Conservation (phyloP, 1,140 invertebrate genomes). For the Eumaeus atala region DNA sequence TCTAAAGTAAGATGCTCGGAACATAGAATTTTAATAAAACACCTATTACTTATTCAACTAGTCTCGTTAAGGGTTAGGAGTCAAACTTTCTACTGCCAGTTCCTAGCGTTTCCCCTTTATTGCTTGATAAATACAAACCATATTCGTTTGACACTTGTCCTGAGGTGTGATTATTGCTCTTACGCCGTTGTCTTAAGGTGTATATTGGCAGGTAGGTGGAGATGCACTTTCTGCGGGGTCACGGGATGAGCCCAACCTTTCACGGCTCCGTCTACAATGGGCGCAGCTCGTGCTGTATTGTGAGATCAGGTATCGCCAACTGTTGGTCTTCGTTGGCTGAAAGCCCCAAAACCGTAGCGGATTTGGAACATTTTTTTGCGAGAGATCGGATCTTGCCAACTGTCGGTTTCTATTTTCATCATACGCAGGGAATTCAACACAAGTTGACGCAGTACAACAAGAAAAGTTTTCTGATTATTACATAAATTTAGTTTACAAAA, state of each 20-base stretch:
- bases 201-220: slow-evolving; percentile 18
- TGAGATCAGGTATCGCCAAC: slow-evolving; percentile 9
- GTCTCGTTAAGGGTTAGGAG: slow-evolving; percentile 40
- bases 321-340: not conserved
- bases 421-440: too few relatives aligned
- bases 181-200: slow-evolving; percentile 32
- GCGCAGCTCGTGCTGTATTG: slow-evolving; percentile 37
- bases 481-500: too few relatives aligned
- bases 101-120: slow-evolving; percentile 24
- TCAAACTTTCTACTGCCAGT: slow-evolving; percentile 53
- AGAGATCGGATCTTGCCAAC: too few relatives aligned
- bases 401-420: too few relatives aligned
- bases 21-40: slow-evolving; percentile 29
- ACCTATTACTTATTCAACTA: slow-evolving; percentile 57
- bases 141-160: slow-evolving; percentile 34
- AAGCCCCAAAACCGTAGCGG: too few relatives aligned
- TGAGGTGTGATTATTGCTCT: slow-evolving; percentile 22
- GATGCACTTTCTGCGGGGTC: slow-evolving; percentile 52
- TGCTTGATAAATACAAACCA: slow-evolving; percentile 31
- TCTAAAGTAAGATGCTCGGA: not conserved
- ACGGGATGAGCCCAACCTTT: slow-evolving; percentile 65
- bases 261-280: slow-evolving; percentile 55
- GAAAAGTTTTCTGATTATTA: too few relatives aligned
- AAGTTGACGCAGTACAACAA: too few relatives aligned
- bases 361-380: too few relatives aligned